A percentile compares a stretch with the other conserved stretches of the same genome.
Conservation (phyloP, 2,113 vertebrate genomes). For the Entosphenus tridentatus region DNA sequence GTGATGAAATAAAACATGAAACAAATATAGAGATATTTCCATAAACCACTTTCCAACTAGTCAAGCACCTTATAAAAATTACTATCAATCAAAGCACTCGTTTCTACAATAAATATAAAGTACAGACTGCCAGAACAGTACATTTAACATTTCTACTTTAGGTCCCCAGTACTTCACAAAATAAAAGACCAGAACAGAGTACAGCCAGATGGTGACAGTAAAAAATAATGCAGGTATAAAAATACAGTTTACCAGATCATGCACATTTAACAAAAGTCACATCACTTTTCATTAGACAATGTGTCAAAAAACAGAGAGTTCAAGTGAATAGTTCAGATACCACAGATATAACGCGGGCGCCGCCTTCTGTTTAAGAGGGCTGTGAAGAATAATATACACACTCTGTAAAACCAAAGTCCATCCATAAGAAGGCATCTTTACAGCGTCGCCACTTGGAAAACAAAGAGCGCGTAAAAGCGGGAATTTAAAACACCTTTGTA, state of each 20-base stretch:
- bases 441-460: no score
- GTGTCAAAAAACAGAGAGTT: no score
- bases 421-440: no score
- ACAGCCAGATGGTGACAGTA: not conserved
- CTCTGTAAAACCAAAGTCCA: no score
- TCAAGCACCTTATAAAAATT: conserved; percentile 4
- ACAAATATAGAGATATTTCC: conserved; percentile 4
- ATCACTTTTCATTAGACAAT: not conserved
- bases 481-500: no score
- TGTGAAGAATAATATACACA: no score
- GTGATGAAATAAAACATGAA: not conserved
- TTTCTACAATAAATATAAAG: conserved; percentile 6
- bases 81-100: conserved; percentile 5
- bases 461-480: no score
- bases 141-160: not conserved
- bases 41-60: conserved; percentile 5
- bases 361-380: no score
- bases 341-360: no score
- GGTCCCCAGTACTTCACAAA: conserved; percentile 3
- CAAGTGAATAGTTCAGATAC: no score
- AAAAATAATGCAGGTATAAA: conserved; percentile 6
- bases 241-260: conserved; percentile 4
- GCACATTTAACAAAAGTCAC: conserved; percentile 1
- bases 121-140: conserved; percentile 1
- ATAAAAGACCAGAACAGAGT: not conserved